Evolutionary conservation across 1,140 invertebrate genomes (phyloP).

Genomic region (Penaeus indicus): DNA sequence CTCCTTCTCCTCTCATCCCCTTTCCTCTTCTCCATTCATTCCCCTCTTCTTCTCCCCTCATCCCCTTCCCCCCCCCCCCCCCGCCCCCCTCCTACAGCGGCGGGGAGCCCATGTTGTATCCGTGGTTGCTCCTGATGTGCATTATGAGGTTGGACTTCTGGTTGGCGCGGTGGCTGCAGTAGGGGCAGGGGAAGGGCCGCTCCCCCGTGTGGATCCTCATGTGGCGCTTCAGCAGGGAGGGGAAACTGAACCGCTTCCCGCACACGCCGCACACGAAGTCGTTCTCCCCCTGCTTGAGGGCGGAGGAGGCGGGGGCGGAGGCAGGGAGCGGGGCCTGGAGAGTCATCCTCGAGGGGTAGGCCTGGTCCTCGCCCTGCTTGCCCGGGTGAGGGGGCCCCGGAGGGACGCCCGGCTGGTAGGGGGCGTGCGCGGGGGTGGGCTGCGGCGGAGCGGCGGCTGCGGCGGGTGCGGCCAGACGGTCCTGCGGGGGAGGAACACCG

Average conservation of each 20-base stretch:
- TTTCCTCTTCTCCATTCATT: no score
- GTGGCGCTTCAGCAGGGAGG: constrained; percentile 67
- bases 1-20: no score
- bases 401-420: no score
- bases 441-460: no score
- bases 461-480: no score
- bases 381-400: no score
- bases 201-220: constrained; percentile 71
- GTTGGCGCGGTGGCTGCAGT: constrained; percentile 69
- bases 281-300: constrained; percentile 14
- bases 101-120: neutral
- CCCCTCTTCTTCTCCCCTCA: no score
- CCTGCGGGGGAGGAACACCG: no score
- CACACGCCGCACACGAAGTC: constrained; percentile 67
- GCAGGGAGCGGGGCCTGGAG: neutral
- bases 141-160: constrained; percentile 65
- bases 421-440: no score
- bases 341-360: no score
- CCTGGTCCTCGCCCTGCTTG: no score
- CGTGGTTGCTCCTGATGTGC: constrained; percentile 60
- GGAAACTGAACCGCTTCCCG: constrained; percentile 67
- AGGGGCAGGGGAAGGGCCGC: constrained; percentile 73
- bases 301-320: neutral
- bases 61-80: neutral
- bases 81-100: neutral